These are phyloP conservation scores for Melanotaenia parkinsoni DNA, from an alignment of 2,797 vertebrate species.

Conservation along the genomic window DNA sequence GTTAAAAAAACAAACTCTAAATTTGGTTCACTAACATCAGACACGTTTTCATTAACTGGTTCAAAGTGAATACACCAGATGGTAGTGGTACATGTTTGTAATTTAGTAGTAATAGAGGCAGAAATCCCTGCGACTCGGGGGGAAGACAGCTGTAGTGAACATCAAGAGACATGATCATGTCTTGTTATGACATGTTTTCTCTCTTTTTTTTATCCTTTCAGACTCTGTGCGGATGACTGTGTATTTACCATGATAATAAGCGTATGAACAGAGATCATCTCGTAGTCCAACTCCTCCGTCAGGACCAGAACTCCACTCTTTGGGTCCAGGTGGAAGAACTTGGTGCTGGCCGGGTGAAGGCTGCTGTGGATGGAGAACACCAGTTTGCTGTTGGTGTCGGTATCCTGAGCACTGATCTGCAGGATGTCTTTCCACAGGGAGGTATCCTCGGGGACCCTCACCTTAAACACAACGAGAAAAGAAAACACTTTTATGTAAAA, in stretches of 20 bases:
- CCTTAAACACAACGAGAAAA: slow-evolving; percentile 45
- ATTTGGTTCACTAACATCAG: no score
- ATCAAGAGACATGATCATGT: no score
- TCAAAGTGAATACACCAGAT: no score
- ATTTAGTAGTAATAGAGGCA: no score
- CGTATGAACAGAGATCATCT: slow-evolving; percentile 84
- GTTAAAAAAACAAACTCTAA: no score
- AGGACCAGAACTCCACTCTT: slow-evolving; percentile 88
- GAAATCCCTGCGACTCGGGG: no score
- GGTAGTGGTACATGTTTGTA: no score
- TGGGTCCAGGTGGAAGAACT: slow-evolving; percentile 92
- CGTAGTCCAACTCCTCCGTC: slow-evolving; percentile 87
- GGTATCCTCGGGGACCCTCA: slow-evolving; percentile 89
- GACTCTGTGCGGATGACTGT: background rate
- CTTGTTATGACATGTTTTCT: no score
- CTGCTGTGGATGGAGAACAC: slow-evolving; percentile 92
- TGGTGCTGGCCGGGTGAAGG: slow-evolving; percentile 85
- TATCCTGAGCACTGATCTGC: slow-evolving; percentile 88
- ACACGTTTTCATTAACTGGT: no score
- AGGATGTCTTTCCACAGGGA: slow-evolving; percentile 89
- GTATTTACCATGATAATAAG: slow-evolving; percentile 91
- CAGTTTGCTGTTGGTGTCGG: slow-evolving; percentile 89
- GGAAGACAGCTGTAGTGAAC: no score
- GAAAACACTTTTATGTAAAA: background rate
- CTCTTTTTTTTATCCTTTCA: background rate